Evolutionary conservation across 2,113 vertebrate species (phyloP).

Genomic region (Suricata suricatta): DNA sequence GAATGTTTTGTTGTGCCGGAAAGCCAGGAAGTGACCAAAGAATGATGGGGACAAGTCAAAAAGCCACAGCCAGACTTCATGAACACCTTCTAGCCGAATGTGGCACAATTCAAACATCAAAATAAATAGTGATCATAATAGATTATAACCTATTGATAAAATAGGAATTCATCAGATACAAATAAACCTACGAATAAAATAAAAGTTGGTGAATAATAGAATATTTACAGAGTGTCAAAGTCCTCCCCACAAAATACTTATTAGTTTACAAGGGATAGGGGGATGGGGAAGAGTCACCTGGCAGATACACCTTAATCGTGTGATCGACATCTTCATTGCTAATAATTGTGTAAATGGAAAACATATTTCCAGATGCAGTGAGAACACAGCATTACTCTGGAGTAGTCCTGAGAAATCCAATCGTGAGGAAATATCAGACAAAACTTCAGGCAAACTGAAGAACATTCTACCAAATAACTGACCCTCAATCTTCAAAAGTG

Average conservation of each 20-base stretch:
- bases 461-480: neutral
- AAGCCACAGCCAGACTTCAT: neutral
- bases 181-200: neutral
- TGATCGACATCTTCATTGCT: neutral
- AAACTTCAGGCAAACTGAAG: neutral
- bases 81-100: neutral
- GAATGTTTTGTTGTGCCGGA: neutral
- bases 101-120: neutral
- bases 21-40: slow-evolving; percentile 4
- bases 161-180: neutral
- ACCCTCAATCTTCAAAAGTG: neutral
- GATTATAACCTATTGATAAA: neutral
- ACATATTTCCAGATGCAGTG: neutral
- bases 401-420: neutral
- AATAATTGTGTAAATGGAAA: neutral
- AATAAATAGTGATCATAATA: neutral
- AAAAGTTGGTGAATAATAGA: neutral
- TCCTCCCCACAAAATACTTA: neutral
- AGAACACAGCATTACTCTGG: neutral
- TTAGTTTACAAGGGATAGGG: neutral
- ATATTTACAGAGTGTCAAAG: neutral
- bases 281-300: neutral
- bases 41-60: neutral
- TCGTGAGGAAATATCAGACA: neutral
- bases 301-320: neutral